Conservation (phyloP, 2,797 vertebrate species). For the Tamandua tetradactyla region DNA sequence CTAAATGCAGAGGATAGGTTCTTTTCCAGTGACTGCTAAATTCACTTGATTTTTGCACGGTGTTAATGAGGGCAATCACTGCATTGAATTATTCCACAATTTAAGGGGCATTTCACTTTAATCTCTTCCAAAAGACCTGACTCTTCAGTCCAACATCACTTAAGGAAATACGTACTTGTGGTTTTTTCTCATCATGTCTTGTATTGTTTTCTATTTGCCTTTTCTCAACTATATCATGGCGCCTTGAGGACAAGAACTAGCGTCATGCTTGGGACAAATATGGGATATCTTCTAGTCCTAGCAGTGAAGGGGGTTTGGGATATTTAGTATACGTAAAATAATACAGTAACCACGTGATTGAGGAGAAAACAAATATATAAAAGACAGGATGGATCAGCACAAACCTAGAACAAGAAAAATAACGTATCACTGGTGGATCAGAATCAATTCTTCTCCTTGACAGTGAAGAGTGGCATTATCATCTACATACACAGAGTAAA, state of each 20-base stretch:
- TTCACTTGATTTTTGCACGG: neutral
- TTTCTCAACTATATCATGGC: neutral
- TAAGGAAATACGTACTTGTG: neutral
- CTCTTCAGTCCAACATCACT: neutral
- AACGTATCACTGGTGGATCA: conserved; percentile 29
- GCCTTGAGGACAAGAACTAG: neutral
- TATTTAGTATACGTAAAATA: neutral
- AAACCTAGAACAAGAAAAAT: conserved; percentile 65
- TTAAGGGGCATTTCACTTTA: neutral
- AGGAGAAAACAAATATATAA: conserved; percentile 35
- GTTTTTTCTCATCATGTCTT: neutral
- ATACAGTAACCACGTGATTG: conserved; percentile 20
- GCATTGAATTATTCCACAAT: conserved; percentile 4
- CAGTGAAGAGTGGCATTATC: conserved; percentile 60
- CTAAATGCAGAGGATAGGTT: neutral
- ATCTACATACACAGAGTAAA: conserved; percentile 53
- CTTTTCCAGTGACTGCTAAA: neutral
- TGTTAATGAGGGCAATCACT: neutral
- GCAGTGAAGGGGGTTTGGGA: neutral
- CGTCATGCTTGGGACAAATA: no score
- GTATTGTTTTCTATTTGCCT: neutral
- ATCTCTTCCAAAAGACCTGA: neutral
- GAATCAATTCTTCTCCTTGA: conserved; percentile 63
- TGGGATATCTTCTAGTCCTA: neutral
- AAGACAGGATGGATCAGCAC: conserved; percentile 42